Evolutionary conservation across 2,113 vertebrate genomes (phyloP).

Genomic region (Dicaeum eximium): DNA sequence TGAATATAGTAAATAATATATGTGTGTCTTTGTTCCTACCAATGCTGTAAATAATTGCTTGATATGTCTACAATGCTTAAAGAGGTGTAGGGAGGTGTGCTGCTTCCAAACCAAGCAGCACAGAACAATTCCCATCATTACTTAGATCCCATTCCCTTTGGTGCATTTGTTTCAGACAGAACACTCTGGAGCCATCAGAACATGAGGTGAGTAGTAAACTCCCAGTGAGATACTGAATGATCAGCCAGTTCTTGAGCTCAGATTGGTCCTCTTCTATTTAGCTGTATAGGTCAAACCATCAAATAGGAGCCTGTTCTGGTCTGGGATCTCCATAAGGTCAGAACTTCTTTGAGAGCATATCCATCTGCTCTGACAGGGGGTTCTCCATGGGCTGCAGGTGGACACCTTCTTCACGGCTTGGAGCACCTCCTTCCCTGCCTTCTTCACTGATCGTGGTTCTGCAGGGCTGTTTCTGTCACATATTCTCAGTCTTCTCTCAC

Average conservation of each 20-base stretch:
- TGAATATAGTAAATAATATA: neutral
- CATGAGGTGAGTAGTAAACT: neutral
- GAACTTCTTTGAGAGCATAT: neutral
- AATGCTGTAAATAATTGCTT: neutral
- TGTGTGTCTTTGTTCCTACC: neutral
- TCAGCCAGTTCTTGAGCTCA: neutral
- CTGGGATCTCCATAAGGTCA: neutral
- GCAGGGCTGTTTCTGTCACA: neutral
- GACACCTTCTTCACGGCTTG: neutral
- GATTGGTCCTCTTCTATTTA: neutral
- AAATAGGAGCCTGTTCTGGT: neutral
- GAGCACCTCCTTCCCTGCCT: neutral
- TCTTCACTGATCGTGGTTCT: neutral
- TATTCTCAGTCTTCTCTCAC: neutral
- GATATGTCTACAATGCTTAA: neutral
- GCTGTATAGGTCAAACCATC: neutral
- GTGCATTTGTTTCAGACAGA: neutral
- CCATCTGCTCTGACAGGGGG: accelerated
- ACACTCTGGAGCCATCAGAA: neutral
- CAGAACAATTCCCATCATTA: neutral
- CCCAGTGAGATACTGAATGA: neutral
- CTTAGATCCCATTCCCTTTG: neutral
- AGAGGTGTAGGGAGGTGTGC: neutral
- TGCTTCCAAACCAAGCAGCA: neutral
- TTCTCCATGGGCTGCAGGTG: neutral